Evolutionary conservation across 2,888 invertebrate species (phyloP).

Genomic region (Punctoribates punctum): DNA sequence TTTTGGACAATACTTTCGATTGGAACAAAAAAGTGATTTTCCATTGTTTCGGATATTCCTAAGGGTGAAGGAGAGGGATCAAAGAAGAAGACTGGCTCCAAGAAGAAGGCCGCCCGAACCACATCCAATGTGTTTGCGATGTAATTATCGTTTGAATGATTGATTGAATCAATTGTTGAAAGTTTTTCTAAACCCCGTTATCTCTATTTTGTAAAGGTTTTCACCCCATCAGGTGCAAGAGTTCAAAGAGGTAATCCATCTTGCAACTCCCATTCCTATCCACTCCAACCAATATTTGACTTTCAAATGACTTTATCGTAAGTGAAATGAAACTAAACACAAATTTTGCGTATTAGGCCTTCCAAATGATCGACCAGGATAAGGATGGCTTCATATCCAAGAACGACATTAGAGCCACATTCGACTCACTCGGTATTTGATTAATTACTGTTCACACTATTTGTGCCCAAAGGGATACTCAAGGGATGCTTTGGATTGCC

Average conservation of each 20-base stretch:
- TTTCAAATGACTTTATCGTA: neutral
- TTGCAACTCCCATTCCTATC: neutral
- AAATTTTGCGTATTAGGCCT: conserved; percentile 62
- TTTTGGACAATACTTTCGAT: neutral
- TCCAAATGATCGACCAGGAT: conserved; percentile 93
- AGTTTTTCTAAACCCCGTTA: neutral
- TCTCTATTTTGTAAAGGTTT: conserved; percentile 58
- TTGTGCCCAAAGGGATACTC: too few relatives aligned
- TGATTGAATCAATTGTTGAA: too few relatives aligned
- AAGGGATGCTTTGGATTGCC: too few relatives aligned
- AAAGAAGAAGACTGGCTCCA: conserved; percentile 42
- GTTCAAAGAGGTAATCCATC: conserved; percentile 73
- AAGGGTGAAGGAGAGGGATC: conserved; percentile 6
- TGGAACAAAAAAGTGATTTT: neutral
- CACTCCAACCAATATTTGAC: neutral
- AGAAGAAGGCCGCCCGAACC: conserved; percentile 64
- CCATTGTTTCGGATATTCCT: neutral
- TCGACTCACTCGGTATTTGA: conserved; percentile 70
- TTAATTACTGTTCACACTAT: too few relatives aligned
- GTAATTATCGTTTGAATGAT: conserved; percentile 51
- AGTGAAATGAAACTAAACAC: neutral
- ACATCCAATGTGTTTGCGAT: conserved; percentile 95
- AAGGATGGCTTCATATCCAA: conserved; percentile 73
- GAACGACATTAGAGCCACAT: conserved; percentile 66
- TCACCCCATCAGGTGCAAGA: conserved; percentile 92